Evolutionary conservation across 2,113 vertebrate genomes (phyloP).

Genomic region (Neogobius melanostomus): DNA sequence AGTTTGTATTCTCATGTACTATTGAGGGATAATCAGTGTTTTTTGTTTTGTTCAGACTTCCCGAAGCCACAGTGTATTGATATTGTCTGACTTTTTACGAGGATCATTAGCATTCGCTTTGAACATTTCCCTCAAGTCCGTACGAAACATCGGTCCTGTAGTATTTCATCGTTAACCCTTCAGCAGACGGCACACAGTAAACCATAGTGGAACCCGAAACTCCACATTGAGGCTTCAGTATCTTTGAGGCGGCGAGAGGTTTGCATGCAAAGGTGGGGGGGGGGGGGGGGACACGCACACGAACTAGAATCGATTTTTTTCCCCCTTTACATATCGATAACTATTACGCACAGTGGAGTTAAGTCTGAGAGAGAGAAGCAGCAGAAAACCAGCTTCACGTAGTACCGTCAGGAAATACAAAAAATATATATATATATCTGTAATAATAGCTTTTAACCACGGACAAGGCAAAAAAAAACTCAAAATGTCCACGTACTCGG

Average conservation of each 20-base stretch:
- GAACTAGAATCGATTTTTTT: too few relatives aligned
- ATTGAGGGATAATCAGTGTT: too few relatives aligned
- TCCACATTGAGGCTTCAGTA: conserved; percentile 20
- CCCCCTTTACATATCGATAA: conserved; percentile 14
- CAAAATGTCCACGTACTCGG: conserved; percentile 45
- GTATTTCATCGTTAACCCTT: background rate
- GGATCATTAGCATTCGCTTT: too few relatives aligned
- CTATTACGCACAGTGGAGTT: conserved; percentile 39
- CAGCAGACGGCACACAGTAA: background rate
- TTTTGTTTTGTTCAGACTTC: too few relatives aligned
- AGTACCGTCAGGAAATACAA: conserved; percentile 53
- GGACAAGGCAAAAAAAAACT: conserved; percentile 59
- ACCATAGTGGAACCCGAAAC: too few relatives aligned
- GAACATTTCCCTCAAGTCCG: too few relatives aligned
- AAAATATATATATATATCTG: conserved; percentile 49
- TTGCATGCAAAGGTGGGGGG: conserved; percentile 55
- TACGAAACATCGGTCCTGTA: background rate
- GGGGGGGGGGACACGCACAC: too few relatives aligned
- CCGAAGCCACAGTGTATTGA: too few relatives aligned
- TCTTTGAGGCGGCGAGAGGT: conserved; percentile 28
- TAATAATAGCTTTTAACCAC: conserved; percentile 58
- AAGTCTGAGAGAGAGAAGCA: conserved; percentile 43
- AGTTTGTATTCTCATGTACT: too few relatives aligned
- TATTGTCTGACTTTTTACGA: too few relatives aligned
- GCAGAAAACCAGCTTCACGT: conserved; percentile 49